Evolutionary conservation across 2,797 vertebrate genomes (phyloP).

Genomic region (Helostoma temminkii): DNA sequence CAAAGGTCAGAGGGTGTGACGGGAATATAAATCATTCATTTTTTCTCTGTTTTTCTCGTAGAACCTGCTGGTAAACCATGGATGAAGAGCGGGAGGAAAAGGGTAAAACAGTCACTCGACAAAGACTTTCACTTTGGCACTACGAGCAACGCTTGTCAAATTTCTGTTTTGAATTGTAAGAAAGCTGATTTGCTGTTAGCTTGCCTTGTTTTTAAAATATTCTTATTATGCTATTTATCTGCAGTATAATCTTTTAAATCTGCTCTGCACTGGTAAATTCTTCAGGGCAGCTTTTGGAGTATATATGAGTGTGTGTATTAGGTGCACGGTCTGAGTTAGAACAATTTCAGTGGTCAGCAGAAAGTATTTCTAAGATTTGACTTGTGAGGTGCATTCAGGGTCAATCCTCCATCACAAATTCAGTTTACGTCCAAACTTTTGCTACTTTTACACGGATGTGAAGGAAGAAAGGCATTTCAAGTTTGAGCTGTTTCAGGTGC

Average conservation of each 20-base stretch:
- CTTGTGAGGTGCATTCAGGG: slow-evolving; percentile 43
- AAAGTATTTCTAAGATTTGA: slow-evolving; percentile 25
- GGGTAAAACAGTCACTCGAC: slow-evolving; percentile 21
- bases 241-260: slow-evolving; percentile 16
- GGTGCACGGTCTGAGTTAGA: slow-evolving; percentile 30
- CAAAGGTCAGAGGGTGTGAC: slow-evolving; percentile 49
- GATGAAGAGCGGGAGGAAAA: slow-evolving; percentile 67
- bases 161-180: slow-evolving; percentile 37
- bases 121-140: slow-evolving; percentile 44
- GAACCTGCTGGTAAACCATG: slow-evolving; percentile 77
- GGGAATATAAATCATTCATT: slow-evolving; percentile 28
- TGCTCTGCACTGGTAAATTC: slow-evolving; percentile 47
- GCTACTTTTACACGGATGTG: slow-evolving; percentile 36
- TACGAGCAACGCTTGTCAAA: slow-evolving; percentile 13
- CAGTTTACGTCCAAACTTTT: slow-evolving; percentile 40
- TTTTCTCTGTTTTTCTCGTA: slow-evolving; percentile 34
- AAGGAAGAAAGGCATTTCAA: slow-evolving; percentile 13
- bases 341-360: slow-evolving; percentile 21
- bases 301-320: slow-evolving; percentile 4
- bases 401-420: slow-evolving; percentile 26
- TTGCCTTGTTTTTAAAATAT: slow-evolving; percentile 59
- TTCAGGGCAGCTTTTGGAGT: slow-evolving; percentile 14
- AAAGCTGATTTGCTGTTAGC: slow-evolving; percentile 63
- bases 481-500: slow-evolving; percentile 23
- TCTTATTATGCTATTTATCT: slow-evolving; percentile 55